Evolutionary conservation across 2,797 vertebrate genomes (phyloP), one percentile per base, ranked within the genome.

Genomic region (Euphonia xanthogaster): DNA sequence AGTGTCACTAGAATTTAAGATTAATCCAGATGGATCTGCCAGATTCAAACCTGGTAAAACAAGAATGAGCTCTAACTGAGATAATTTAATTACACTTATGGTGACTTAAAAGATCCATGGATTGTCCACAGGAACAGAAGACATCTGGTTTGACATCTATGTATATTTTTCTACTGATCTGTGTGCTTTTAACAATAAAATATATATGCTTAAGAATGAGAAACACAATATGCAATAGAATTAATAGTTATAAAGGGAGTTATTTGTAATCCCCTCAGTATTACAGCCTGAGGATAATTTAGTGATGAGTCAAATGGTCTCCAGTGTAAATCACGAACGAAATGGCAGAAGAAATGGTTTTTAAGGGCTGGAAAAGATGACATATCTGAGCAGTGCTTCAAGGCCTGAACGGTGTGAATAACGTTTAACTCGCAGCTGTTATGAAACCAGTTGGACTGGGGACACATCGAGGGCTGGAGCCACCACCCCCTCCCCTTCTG

Each of bases 291-390:
- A 91, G 90, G 68, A 95, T 92, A 77, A 85, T 63, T 93, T 45
- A 61, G 53, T 48, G 50, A 58, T 92, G 90, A 92, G 74, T 92
- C 80, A 93, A 61, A 66, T 14, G 24, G 67, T 78, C 74, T 88
- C 86, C 60, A 79, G 86, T 67, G 88, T 63, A 90, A 94, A 82
- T 61, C 45, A 82, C 63, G 67, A 79, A 93, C 17, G 45, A 93
- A 91, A 96, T 67, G 39, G 65, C 77, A 94, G 60, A 89, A 89
- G 39, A 92, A 79, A 14, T 83, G 71, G 53, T 23, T 83, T 93
- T 91, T 24, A 35, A 93, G 67, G 73, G 42, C 51, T 95, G 80
- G 95, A 96, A 97, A 95, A 93, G 18, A 48, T 96, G 85, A 94
- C 82, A 54, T 75, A 62, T 55, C 37, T 96, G 62, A 95, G 92